Conservation (phyloP, 1,140 invertebrate genomes). For the Drosophila santomea region DNA sequence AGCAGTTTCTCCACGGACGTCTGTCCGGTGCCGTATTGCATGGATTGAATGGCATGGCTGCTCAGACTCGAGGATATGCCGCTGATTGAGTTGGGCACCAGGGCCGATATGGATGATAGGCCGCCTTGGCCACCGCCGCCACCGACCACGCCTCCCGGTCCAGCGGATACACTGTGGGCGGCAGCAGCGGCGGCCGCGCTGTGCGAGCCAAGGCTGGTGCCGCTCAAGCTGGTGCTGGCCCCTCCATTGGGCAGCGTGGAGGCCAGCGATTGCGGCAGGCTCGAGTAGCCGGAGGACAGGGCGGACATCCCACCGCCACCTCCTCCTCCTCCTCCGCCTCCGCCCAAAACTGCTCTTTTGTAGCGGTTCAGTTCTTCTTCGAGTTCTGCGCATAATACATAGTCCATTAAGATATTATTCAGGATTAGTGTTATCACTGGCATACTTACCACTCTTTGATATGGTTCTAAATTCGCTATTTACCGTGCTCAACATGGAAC, state of each 20-base stretch:
- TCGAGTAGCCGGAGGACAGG: conserved; percentile 75
- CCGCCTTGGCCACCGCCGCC: conserved; percentile 27
- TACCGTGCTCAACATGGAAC: conserved; percentile 81
- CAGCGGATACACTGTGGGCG: conserved; percentile 22
- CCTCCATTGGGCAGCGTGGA: conserved; percentile 71
- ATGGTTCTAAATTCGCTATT: conserved; percentile 85
- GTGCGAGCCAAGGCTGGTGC: conserved; percentile 71
- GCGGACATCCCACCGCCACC: conserved; percentile 49
- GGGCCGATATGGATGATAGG: conserved; percentile 81
- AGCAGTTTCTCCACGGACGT: conserved; percentile 79
- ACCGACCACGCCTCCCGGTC: conserved; percentile 16
- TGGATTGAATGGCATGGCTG: conserved; percentile 79
- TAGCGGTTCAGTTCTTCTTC: conserved; percentile 84
- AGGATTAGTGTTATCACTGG: no score
- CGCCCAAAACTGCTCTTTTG: conserved; percentile 77
- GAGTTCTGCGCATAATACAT: conserved; percentile 53
- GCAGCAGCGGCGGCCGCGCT: conserved; percentile 52
- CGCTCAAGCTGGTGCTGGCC: conserved; percentile 70
- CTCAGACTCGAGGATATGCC: conserved; percentile 83
- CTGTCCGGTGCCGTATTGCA: conserved; percentile 59
- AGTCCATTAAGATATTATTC: background rate
- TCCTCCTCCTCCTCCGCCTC: conserved; percentile 52
- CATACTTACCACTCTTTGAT: conserved; percentile 81
- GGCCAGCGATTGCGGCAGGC: conserved; percentile 71
- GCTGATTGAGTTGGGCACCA: conserved; percentile 83